Base-by-base conservation (phyloP, 2,797 vertebrate species). In the Scarus forsteni region DNA sequence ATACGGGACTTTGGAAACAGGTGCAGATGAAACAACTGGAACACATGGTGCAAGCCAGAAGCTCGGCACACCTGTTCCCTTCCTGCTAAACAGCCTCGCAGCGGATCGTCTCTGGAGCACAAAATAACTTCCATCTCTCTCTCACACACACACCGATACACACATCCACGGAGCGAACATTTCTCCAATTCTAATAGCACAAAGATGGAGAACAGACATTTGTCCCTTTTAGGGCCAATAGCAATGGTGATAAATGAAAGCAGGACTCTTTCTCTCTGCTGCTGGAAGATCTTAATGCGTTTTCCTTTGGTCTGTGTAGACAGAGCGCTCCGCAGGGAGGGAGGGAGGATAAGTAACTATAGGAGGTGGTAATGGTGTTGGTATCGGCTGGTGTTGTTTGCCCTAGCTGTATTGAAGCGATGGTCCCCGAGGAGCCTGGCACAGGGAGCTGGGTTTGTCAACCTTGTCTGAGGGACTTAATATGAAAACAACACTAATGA, bases 401-500 rank as follows among this genome's bases (percentile, higher is more conserved):
- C 88, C 85, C 88, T 85, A 73, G 84, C 92, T 80, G 88, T 91
- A 88, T 90, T 90, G 88, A 91, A 87, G 87, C 83, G 75, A 79
- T 74, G 85, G 87, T 93, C 92, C 92, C 92, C 2, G 67, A 89
- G 92, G 93, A 92, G 82, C 89, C 85, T 57, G 85, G 88, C 85
- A 77, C 84, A 79, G 88, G 85, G 91, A 92, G 89, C 88, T 62
- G 87, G 91, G 88, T 93, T 93, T 91, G 91, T 92, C 91, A 91
- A 91, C 88, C 91, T 92, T 88, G 89, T 92, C 90, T 89, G 87
- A 89, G 90, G 90, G 92, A 92, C 91, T 92, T 92, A 90, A 91
- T 92, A 92, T 91, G 91, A 93, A 93, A 93, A 93, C 92, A 93
- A 89, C 91, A 89, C 92, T 94, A 93, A 93, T 92, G 91, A 93